Evolutionary conservation across 1,140 invertebrate genomes (phyloP).

Genomic region (Dendrolimus kikuchii): DNA sequence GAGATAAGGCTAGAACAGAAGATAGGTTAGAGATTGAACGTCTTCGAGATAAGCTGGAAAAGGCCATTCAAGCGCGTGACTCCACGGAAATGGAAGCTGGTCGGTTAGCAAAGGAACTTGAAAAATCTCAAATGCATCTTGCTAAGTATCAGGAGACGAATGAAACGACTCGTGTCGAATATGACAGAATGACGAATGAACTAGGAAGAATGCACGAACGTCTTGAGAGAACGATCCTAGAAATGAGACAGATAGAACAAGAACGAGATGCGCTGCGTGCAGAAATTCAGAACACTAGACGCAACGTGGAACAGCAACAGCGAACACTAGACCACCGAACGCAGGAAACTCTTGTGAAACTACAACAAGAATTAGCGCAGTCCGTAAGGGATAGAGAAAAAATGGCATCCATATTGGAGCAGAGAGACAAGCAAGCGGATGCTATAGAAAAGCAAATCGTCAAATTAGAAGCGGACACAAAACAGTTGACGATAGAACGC

Average conservation of each 20-base stretch:
- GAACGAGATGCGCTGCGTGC: conserved; percentile 80
- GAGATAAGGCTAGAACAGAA: conserved; percentile 75
- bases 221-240: conserved; percentile 78
- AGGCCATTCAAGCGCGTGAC: conserved; percentile 83
- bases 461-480: conserved; percentile 87
- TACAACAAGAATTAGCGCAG: conserved; percentile 81
- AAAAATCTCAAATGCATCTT: conserved; percentile 87
- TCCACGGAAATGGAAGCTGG: conserved; percentile 89
- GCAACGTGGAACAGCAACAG: conserved; percentile 79
- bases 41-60: conserved; percentile 88
- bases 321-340: conserved; percentile 74
- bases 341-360: conserved; percentile 77
- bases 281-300: conserved; percentile 78
- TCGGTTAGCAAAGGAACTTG: conserved; percentile 87
- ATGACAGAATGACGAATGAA: conserved; percentile 86
- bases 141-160: conserved; percentile 86
- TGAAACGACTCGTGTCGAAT: conserved; percentile 85
- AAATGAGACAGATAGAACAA: conserved; percentile 77
- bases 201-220: conserved; percentile 84
- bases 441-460: conserved; percentile 87
- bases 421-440: conserved; percentile 83
- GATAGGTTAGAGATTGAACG: conserved; percentile 84
- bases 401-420: conserved; percentile 81
- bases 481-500: conserved; percentile 87
- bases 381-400: conserved; percentile 81